Conservation (phyloP, 2,888 invertebrate genomes). For the Amblyjoppa proteus region DNA sequence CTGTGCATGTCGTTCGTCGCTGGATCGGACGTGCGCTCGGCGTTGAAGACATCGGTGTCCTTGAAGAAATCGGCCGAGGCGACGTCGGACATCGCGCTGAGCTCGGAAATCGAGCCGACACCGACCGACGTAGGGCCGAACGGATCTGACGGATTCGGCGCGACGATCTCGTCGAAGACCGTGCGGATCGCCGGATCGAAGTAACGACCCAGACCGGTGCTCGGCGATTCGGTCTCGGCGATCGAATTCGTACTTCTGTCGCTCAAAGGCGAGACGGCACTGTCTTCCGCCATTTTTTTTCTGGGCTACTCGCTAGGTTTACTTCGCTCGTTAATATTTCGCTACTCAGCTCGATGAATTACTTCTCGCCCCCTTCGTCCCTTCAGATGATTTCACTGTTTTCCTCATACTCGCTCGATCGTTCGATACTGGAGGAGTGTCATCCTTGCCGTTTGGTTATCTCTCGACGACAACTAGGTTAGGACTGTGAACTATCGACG, state of each 20-base stretch:
- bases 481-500: neutral
- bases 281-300: slow-evolving; percentile 51
- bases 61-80: slow-evolving; percentile 68
- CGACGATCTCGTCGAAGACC: slow-evolving; percentile 82
- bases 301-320: neutral
- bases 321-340: neutral
- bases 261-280: neutral
- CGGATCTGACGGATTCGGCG: slow-evolving; percentile 73
- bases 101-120: slow-evolving; percentile 55
- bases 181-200: slow-evolving; percentile 80
- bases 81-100: slow-evolving; percentile 62
- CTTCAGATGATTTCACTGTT: neutral
- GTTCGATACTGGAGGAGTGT: slow-evolving; percentile 6
- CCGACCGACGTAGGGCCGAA: slow-evolving; percentile 59
- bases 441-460: neutral
- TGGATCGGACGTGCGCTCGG: slow-evolving; percentile 69
- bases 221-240: slow-evolving; percentile 21
- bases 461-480: slow-evolving; percentile 11
- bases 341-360: neutral
- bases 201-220: slow-evolving; percentile 77
- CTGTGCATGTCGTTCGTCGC: slow-evolving; percentile 81
- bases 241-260: slow-evolving; percentile 32
- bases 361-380: neutral
- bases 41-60: slow-evolving; percentile 59
- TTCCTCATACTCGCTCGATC: neutral